Conservation (phyloP, 2,888 invertebrate genomes). For the Drosophila nr. perissopoda region DNA sequence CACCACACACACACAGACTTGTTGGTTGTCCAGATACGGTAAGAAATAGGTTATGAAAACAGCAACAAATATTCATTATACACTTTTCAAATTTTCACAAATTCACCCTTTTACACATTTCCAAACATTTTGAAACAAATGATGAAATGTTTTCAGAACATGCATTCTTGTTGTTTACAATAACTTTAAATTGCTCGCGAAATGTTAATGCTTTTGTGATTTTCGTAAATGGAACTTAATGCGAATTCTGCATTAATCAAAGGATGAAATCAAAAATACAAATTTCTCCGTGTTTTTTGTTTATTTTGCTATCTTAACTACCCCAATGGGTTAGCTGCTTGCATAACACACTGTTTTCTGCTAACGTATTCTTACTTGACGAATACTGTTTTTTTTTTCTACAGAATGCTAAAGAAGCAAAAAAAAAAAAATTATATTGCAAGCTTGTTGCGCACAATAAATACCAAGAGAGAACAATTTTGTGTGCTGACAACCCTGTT, state of each 20-base stretch:
- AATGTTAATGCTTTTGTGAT: background rate
- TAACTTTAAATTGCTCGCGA: background rate
- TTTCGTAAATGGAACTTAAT: background rate
- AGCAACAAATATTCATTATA: background rate
- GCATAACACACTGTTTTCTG: background rate
- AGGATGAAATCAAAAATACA: background rate
- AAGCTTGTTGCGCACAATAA: constrained; percentile 5
- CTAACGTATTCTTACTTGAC: background rate
- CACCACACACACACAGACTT: background rate
- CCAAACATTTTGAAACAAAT: background rate
- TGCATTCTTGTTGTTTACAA: background rate
- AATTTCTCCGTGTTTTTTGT: background rate
- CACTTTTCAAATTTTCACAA: background rate
- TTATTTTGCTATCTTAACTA: background rate
- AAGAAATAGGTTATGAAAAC: background rate
- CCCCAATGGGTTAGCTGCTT: background rate
- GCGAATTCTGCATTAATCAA: background rate
- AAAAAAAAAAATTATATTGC: background rate
- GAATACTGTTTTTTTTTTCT: background rate
- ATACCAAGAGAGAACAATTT: constrained; percentile 2
- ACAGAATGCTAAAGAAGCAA: background rate
- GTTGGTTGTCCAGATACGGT: background rate
- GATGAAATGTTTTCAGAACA: background rate
- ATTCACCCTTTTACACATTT: background rate
- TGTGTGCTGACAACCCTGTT: constrained; percentile 25